Evolutionary conservation across 2,797 vertebrate species (phyloP).

Genomic region (Crotalus adamanteus): DNA sequence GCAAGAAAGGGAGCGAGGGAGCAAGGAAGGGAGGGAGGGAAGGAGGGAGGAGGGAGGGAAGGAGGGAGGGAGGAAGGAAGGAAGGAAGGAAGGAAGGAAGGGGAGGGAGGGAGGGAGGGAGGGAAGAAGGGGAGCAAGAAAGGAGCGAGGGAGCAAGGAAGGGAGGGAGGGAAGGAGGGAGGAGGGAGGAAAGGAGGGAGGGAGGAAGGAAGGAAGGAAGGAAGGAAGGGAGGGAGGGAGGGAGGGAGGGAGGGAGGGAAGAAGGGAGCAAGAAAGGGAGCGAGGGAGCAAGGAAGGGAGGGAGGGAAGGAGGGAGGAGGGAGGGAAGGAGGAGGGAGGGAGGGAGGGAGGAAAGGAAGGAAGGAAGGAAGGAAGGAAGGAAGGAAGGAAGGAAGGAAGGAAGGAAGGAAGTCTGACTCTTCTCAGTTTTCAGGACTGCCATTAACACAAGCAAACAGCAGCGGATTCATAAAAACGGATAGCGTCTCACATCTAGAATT

Average conservation of each 20-base stretch:
- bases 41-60: too few relatives aligned
- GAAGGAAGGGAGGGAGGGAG: too few relatives aligned
- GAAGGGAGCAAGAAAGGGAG: not conserved
- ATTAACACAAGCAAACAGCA: conserved; percentile 32
- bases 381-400: not conserved
- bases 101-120: not conserved
- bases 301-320: not conserved
- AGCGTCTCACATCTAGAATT: conserved; percentile 51
- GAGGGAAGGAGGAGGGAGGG: not conserved
- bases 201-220: too few relatives aligned
- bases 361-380: not conserved
- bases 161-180: too few relatives aligned
- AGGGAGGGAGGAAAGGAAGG: not conserved
- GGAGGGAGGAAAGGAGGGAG: too few relatives aligned
- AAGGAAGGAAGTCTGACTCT: not conserved
- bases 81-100: not conserved
- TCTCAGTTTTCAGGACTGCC: not conserved
- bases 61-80: not conserved
- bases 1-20: too few relatives aligned
- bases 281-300: not conserved
- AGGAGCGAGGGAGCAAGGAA: too few relatives aligned
- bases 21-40: too few relatives aligned
- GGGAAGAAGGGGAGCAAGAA: too few relatives aligned
- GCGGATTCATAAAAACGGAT: conserved; percentile 58
- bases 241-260: too few relatives aligned